phyloP scores from a whole-genome alignment of 2,113 vertebrate genomes.

The Nerophis lumbriciformis region DNA sequence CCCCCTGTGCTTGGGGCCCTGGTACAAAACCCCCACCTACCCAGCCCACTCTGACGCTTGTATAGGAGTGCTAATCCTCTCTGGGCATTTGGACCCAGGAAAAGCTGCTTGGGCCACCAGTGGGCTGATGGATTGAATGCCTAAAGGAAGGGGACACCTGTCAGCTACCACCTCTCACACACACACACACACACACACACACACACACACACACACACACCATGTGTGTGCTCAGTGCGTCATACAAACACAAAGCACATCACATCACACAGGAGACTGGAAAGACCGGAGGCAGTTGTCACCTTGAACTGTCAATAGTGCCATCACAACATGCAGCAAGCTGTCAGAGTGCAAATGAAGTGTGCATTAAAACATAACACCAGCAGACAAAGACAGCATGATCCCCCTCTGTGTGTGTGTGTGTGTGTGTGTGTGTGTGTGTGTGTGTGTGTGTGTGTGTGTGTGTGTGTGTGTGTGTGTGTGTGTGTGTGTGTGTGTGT shows the following conservation, averaged over 20 bases:
- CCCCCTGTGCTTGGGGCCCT: too few species aligned
- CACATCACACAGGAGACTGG: slow-evolving; percentile 6
- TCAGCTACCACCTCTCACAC: slow-evolving; percentile 45
- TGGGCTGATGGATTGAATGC: slow-evolving; percentile 70
- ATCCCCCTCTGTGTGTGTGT: not conserved
- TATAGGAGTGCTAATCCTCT: slow-evolving; percentile 19
- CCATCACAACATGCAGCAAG: slow-evolving; percentile 47
- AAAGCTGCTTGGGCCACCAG: slow-evolving; percentile 54
- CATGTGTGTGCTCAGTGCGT: slow-evolving; percentile 6
- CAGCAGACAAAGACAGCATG: not conserved
- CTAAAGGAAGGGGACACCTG: slow-evolving; percentile 70
- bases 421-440: too few species aligned
- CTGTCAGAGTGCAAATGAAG: slow-evolving; percentile 57
- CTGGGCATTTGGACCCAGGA: slow-evolving; percentile 37
- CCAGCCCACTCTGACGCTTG: too few species aligned
- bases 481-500: too few species aligned
- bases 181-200: slow-evolving; percentile 24
- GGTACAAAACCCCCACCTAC: too few species aligned
- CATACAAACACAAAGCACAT: slow-evolving; percentile 15
- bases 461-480: too few species aligned
- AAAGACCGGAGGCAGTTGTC: slow-evolving; percentile 45
- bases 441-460: too few species aligned
- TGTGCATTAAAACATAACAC: slow-evolving; percentile 22
- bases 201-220: slow-evolving; percentile 8
- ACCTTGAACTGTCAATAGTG: slow-evolving; percentile 64